Base-by-base conservation (phyloP, 2,888 invertebrate species). In the Agrotis puta region DNA sequence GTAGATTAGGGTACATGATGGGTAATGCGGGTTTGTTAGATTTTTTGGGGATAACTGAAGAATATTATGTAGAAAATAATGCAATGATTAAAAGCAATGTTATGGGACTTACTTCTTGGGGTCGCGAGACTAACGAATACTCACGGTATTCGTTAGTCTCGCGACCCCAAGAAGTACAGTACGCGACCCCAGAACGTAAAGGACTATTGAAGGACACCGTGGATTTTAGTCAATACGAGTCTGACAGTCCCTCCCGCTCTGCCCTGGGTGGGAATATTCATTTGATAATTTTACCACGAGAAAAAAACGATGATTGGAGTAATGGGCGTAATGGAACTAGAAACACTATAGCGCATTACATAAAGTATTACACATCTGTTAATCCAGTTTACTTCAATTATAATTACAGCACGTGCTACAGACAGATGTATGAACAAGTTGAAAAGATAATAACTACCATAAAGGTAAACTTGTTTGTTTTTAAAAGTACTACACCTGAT, bases 371-470 rank as follows among this genome's bases (percentile, higher is more conserved):
- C 11, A 1, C 27, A 65, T 65, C 47, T 65, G 64, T 63, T 22
- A 22, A 50, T 64, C 24, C 9, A 43, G 50, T 65, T 50, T 39
- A 18, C 39, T 65, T 24, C 16, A 24, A 16, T n/a, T 43, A 45
- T 45, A n/a, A 62, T 66, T 18, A 65, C 16, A 20, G 18, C 70
- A 43, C 50, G 70, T 27, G 43, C 7, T 6, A 9, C 3, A 14
- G 27, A 70, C 57, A 57, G 20, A 50, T 70, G 48, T n/a, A 9
- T 43, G 48, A 13, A 27, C 18, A 43, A 50, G 39, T 43, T 57
- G 18, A 53, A 22, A n/a, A 9, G 18, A 20, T 70, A 56, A 18
- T 56, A 18, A 70, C 9, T 24, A 69, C 1, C 5, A 0, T 3
- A 16, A 39, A 24, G 16, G 51, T 53, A 53, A 27, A 53, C 22